Percentiles rank a stretch among this genome's conserved stretches.
Conservation (phyloP, 2,113 vertebrate species). For the Miniopterus natalensis region DNA sequence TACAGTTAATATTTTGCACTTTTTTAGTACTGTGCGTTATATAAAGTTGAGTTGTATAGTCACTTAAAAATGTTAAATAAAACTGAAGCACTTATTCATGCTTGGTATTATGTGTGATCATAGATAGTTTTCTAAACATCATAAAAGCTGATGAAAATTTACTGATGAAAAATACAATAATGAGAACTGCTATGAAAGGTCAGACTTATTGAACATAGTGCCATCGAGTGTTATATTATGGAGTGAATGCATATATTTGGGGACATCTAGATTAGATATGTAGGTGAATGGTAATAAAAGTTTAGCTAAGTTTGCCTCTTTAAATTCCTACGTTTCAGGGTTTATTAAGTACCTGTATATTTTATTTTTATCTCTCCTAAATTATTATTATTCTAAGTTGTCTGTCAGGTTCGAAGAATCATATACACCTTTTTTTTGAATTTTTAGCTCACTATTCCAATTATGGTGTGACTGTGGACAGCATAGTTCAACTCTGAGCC, state of each 20-base stretch:
- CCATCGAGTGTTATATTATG: background rate
- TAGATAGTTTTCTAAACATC: background rate
- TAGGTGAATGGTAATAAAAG: background rate
- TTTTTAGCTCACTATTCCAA: background rate
- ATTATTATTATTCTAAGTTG: background rate
- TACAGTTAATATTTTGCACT: background rate
- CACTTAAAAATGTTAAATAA: slow-evolving; percentile 65
- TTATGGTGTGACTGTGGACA: background rate
- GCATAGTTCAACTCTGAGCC: background rate
- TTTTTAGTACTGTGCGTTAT: background rate
- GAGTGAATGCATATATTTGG: background rate
- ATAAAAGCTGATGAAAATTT: background rate
- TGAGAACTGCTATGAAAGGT: background rate
- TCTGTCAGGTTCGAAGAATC: background rate
- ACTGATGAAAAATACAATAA: background rate
- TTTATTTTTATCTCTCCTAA: background rate
- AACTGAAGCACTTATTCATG: slow-evolving; percentile 31
- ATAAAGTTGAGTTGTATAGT: background rate
- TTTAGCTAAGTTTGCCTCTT: slow-evolving; percentile 3
- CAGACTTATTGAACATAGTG: background rate
- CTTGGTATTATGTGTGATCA: slow-evolving; percentile 2
- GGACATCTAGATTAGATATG: background rate
- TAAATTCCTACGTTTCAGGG: background rate
- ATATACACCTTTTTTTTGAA: background rate
- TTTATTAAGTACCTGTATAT: background rate